phyloP scores from a whole-genome alignment of 2,888 invertebrate genomes.

The Andrena bicolor region DNA sequence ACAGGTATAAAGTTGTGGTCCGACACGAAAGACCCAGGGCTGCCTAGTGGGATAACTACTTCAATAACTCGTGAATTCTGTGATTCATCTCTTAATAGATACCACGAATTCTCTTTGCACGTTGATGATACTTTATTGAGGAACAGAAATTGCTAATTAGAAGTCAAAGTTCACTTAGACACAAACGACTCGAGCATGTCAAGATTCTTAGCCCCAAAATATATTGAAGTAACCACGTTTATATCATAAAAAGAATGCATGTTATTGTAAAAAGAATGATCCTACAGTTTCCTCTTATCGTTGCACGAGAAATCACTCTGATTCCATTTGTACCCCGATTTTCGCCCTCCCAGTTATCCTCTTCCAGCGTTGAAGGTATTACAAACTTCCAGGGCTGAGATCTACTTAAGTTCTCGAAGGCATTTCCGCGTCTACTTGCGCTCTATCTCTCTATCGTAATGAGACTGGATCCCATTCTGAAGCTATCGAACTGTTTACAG shows the following conservation, averaged over 20 bases:
- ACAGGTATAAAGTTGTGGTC: no score
- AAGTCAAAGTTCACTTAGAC: no score
- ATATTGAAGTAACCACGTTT: not conserved
- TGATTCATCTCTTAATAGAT: no score
- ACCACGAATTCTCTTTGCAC: no score
- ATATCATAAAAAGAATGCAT: not conserved
- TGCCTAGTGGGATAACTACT: no score
- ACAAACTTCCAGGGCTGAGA: slow-evolving; percentile 20
- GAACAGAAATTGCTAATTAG: no score
- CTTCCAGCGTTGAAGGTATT: slow-evolving; percentile 9
- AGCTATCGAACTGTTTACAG: slow-evolving; percentile 23
- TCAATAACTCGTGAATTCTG: no score
- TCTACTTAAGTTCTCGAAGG: slow-evolving; percentile 31
- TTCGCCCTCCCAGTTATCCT: not conserved
- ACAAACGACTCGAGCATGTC: no score
- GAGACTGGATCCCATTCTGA: slow-evolving; percentile 12
- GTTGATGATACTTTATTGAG: no score
- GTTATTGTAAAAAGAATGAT: not conserved
- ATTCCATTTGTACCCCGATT: slow-evolving; percentile 28
- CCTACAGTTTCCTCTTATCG: not conserved
- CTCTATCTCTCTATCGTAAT: not conserved
- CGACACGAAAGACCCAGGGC: no score
- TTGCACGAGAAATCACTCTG: slow-evolving; percentile 15
- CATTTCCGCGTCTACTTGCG: not conserved
- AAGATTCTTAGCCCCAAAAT: not conserved